Conservation (phyloP, 1,140 invertebrate genomes). For the Coelopa frigida region DNA sequence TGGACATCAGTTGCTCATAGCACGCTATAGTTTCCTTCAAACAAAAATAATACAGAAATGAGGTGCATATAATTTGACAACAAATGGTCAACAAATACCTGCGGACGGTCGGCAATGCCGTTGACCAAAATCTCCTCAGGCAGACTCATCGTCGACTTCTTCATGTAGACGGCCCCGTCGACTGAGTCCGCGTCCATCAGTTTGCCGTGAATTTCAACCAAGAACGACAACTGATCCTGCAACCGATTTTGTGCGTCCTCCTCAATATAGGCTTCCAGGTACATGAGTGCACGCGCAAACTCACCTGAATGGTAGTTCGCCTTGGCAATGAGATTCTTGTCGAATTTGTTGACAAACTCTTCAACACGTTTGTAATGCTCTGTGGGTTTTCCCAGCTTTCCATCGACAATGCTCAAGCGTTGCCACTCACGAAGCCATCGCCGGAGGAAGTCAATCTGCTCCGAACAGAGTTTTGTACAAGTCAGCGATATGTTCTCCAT, state of each 20-base stretch:
- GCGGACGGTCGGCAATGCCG: constrained; percentile 62
- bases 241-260: constrained; percentile 49
- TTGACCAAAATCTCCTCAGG: constrained; percentile 65
- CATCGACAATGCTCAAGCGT: constrained; percentile 22
- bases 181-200: constrained; percentile 71
- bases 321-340: constrained; percentile 58
- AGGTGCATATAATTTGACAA: no score
- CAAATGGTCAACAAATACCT: no score
- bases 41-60: no score
- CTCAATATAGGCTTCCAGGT: constrained; percentile 63
- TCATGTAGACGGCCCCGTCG: constrained; percentile 60
- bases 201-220: constrained; percentile 67
- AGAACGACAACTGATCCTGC: constrained; percentile 54
- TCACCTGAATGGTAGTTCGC: constrained; percentile 66
- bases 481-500: constrained; percentile 32
- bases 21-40: constrained; percentile 70
- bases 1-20: constrained; percentile 60
- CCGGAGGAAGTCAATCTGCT: constrained; percentile 64
- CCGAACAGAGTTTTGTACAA: constrained; percentile 61
- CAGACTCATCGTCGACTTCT: constrained; percentile 58
- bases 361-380: constrained; percentile 41
- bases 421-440: constrained; percentile 62
- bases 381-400: constrained; percentile 23
- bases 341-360: constrained; percentile 53
- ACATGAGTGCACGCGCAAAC: constrained; percentile 64